Conservation (phyloP, 2,888 invertebrate species). For the Zhuqinia jingwanae region DNA sequence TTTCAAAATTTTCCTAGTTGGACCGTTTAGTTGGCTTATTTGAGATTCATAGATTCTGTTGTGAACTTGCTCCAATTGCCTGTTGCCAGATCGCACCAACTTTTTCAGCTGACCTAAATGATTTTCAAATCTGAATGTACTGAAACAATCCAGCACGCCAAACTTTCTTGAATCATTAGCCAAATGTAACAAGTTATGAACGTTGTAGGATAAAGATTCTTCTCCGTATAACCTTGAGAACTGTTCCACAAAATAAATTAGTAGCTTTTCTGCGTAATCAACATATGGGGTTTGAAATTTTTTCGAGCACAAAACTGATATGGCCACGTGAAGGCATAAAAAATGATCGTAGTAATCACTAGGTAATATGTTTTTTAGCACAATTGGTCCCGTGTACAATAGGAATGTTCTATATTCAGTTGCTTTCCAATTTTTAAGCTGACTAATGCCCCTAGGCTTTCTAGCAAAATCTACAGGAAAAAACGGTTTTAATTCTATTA, state of each 20-base stretch:
- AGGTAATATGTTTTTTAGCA: background rate
- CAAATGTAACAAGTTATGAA: conserved; percentile 4
- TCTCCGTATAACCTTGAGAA: background rate
- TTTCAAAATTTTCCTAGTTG: no score
- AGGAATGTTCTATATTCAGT: conserved; percentile 26
- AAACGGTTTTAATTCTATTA: conserved; percentile 4
- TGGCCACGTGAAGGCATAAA: conserved; percentile 8
- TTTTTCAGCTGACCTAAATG: background rate
- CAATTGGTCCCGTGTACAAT: conserved; percentile 9
- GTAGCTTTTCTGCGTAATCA: background rate
- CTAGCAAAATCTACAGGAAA: conserved; percentile 41
- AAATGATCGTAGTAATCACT: conserved; percentile 51
- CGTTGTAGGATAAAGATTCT: conserved; percentile 10
- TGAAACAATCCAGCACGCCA: conserved; percentile 21
- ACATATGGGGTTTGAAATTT: background rate
- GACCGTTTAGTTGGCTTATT: no score
- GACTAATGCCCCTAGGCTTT: conserved; percentile 4
- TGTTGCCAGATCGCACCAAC: background rate
- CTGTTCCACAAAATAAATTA: background rate
- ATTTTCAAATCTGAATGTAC: conserved; percentile 35
- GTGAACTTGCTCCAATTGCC: conserved; percentile 17
- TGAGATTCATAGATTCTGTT: conserved; percentile 12
- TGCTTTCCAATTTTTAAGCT: conserved; percentile 40
- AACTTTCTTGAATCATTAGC: background rate
- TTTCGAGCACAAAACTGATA: conserved; percentile 13